These are phyloP conservation scores for Suillia variegata DNA, from an alignment of 2,888 invertebrate genomes.

Conservation along the genomic window DNA sequence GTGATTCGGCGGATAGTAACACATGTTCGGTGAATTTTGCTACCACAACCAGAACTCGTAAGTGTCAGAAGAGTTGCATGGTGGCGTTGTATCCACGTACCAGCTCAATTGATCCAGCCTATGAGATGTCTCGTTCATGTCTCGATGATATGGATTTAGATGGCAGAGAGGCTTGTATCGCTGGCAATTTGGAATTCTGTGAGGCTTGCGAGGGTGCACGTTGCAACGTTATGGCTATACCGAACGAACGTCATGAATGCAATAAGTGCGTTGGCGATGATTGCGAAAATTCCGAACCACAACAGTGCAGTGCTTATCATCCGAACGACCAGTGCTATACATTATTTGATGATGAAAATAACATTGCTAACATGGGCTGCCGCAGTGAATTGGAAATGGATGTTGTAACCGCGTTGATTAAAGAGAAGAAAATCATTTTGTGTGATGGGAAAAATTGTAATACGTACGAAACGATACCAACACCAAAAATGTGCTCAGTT, in stretches of 20 bases:
- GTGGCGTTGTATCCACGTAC: constrained; percentile 48
- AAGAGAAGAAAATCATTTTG: constrained; percentile 39
- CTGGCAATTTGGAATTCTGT: constrained; percentile 36
- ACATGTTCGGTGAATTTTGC: constrained; percentile 30
- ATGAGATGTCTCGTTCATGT: constrained; percentile 49
- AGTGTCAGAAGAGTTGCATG: constrained; percentile 50
- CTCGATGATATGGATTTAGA: constrained; percentile 48
- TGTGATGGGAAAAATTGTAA: constrained; percentile 50
- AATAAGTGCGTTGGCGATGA: constrained; percentile 35
- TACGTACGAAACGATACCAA: constrained; percentile 23
- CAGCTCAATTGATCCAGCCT: constrained; percentile 39
- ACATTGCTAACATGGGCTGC: constrained; percentile 48
- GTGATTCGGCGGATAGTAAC: constrained; percentile 40
- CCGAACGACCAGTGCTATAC: constrained; percentile 47
- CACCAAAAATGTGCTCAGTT: constrained; percentile 38
- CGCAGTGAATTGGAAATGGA: constrained; percentile 47
- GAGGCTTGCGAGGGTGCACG: constrained; percentile 36
- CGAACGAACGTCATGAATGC: constrained; percentile 43
- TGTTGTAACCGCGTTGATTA: constrained; percentile 38
- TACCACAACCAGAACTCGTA: constrained; percentile 33
- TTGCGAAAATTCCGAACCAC: constrained; percentile 31
- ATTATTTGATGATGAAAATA: constrained; percentile 34
- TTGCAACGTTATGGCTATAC: constrained; percentile 43
- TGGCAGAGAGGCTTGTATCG: constrained; percentile 41
- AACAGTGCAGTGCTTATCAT: constrained; percentile 41